Percentiles rank a stretch among this genome's conserved stretches.
These are phyloP conservation scores for Magallana nippona DNA, from an alignment of 2,888 invertebrate species.

Conservation along the genomic window DNA sequence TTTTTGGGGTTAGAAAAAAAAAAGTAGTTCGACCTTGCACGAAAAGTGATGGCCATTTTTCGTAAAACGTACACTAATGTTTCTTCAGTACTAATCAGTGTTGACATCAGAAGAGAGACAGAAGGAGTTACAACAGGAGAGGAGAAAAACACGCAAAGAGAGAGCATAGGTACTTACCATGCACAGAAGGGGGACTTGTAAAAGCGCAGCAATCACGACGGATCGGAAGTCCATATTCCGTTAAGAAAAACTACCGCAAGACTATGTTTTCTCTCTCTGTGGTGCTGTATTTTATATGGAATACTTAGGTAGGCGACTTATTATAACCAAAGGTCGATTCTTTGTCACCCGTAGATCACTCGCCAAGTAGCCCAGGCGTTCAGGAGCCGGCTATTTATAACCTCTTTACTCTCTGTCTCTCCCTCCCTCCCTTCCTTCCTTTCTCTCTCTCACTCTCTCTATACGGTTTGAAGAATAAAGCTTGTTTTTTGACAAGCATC, in stretches of 20 bases:
- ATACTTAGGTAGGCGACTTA: conserved; percentile 33
- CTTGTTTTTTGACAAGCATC: conserved; percentile 17
- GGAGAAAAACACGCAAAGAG: background rate
- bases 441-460: background rate
- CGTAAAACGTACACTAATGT: background rate
- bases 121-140: background rate
- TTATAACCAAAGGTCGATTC: conserved; percentile 26
- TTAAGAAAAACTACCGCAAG: background rate
- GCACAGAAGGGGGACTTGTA: background rate
- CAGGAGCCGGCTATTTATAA: conserved; percentile 30
- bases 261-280: conserved; percentile 15
- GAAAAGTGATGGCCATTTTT: background rate
- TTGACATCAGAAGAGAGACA: background rate
- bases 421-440: background rate
- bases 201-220: background rate
- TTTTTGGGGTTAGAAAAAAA: too few species aligned
- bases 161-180: conserved; percentile 19
- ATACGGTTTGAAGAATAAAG: background rate
- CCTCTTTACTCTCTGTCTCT: background rate
- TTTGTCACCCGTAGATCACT: conserved; percentile 33
- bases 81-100: background rate
- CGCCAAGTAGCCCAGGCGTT: conserved; percentile 31
- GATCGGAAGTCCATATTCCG: conserved; percentile 21
- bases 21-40: background rate
- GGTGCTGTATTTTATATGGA: conserved; percentile 29